Evolutionary conservation across 2,797 vertebrate genomes (phyloP).

Genomic region (Crocidura indochinensis): DNA sequence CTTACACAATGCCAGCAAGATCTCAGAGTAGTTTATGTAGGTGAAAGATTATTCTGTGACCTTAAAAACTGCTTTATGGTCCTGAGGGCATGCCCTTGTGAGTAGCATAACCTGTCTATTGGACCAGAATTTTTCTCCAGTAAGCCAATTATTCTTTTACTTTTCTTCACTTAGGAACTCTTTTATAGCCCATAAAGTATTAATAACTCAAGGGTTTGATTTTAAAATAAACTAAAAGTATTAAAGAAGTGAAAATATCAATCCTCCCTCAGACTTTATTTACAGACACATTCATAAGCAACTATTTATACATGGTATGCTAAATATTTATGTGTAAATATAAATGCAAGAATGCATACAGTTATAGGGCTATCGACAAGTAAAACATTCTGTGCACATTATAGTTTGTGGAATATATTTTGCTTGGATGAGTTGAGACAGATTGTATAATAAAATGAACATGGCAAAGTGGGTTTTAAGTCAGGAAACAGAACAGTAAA

Average conservation of each 20-base stretch:
- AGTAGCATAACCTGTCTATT: too few species aligned
- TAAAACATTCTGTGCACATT: conserved; percentile 84
- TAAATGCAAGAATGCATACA: conserved; percentile 75
- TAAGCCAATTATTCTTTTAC: conserved; percentile 54
- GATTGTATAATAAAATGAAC: conserved; percentile 89
- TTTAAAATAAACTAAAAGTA: conserved; percentile 78
- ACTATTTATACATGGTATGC: conserved; percentile 63
- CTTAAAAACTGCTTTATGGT: too few species aligned
- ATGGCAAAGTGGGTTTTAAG: conserved; percentile 88
- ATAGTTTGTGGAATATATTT: conserved; percentile 77
- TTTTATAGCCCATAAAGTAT: conserved; percentile 65
- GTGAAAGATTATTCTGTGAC: too few species aligned
- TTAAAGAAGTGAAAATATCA: conserved; percentile 61
- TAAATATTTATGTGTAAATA: conserved; percentile 74
- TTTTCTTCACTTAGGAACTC: conserved; percentile 32
- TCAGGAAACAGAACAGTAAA: conserved; percentile 90
- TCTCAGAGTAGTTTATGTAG: too few species aligned
- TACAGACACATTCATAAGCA: conserved; percentile 61
- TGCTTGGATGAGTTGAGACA: conserved; percentile 86
- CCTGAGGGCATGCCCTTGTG: too few species aligned
- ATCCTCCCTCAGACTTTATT: conserved; percentile 55
- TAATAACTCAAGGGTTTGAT: background rate
- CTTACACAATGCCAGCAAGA: too few species aligned
- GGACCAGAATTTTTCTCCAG: too few species aligned
- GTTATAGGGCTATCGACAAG: conserved; percentile 79